These are phyloP conservation scores for Poeciliopsis retropinna DNA, from an alignment of 2,113 vertebrate species.

Conservation along the genomic window DNA sequence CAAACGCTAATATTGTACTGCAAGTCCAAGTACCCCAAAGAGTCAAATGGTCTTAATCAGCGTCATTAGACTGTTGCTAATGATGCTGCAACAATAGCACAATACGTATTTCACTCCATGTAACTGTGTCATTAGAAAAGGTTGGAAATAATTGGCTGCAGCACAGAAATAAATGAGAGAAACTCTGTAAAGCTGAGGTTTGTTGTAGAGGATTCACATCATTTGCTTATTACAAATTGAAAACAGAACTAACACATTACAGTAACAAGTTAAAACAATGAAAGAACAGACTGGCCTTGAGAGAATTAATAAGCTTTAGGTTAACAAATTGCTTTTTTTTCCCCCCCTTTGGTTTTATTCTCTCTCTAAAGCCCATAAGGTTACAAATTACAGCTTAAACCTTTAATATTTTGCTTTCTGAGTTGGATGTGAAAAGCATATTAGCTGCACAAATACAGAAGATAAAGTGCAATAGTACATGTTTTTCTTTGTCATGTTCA, in stretches of 20 bases:
- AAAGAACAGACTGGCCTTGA: neutral
- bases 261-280: slow-evolving; percentile 5
- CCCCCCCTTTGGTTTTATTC: neutral
- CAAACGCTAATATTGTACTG: slow-evolving; percentile 15
- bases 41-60: slow-evolving; percentile 28
- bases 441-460: no score
- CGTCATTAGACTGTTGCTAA: slow-evolving; percentile 58
- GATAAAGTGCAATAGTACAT: neutral
- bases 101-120: slow-evolving; percentile 34
- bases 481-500: neutral
- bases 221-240: slow-evolving; percentile 3
- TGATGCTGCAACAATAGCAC: slow-evolving; percentile 51
- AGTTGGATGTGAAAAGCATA: neutral
- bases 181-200: slow-evolving; percentile 46
- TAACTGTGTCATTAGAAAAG: slow-evolving; percentile 52
- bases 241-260: neutral
- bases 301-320: slow-evolving; percentile 3
- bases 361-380: neutral
- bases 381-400: neutral
- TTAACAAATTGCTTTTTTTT: neutral
- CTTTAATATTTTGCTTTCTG: neutral
- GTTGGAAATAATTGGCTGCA: slow-evolving; percentile 60
- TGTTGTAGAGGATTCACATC: slow-evolving; percentile 24
- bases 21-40: slow-evolving; percentile 4
- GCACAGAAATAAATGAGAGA: slow-evolving; percentile 46